Conservation (phyloP, 2,888 invertebrate species). For the Troglohyphantes excavatus region DNA sequence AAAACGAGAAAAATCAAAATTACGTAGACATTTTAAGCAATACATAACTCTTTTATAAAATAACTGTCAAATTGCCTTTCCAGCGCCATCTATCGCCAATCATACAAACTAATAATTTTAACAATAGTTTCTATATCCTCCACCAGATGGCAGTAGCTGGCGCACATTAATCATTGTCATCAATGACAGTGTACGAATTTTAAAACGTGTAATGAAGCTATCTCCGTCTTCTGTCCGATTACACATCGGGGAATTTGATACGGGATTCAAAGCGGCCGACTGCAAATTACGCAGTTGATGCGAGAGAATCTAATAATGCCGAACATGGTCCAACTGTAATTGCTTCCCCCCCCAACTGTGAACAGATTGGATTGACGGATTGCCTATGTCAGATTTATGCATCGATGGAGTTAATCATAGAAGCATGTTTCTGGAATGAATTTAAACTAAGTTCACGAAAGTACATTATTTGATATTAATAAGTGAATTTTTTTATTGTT, state of each 20-base stretch:
- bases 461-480: too few species aligned
- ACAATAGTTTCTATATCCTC: background rate
- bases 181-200: conserved; percentile 74
- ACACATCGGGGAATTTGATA: conserved; percentile 73
- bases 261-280: conserved; percentile 58
- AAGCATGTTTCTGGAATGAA: background rate
- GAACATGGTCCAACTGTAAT: conserved; percentile 70
- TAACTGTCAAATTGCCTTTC: too few species aligned
- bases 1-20: too few species aligned
- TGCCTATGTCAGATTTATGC: conserved; percentile 3
- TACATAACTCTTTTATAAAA: too few species aligned
- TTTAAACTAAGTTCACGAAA: background rate
- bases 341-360: conserved; percentile 46
- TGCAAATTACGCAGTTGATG: conserved; percentile 66
- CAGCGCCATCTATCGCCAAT: conserved; percentile 40
- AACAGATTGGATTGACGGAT: conserved; percentile 33
- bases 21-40: too few species aligned
- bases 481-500: too few species aligned
- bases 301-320: conserved; percentile 56
- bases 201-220: conserved; percentile 73
- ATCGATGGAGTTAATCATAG: conserved; percentile 19
- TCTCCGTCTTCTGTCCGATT: conserved; percentile 58
- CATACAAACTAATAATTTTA: background rate
- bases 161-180: conserved; percentile 74
- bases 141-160: conserved; percentile 63